Evolutionary conservation across 2,888 invertebrate genomes (phyloP).

Genomic region (Elysia crispata): DNA sequence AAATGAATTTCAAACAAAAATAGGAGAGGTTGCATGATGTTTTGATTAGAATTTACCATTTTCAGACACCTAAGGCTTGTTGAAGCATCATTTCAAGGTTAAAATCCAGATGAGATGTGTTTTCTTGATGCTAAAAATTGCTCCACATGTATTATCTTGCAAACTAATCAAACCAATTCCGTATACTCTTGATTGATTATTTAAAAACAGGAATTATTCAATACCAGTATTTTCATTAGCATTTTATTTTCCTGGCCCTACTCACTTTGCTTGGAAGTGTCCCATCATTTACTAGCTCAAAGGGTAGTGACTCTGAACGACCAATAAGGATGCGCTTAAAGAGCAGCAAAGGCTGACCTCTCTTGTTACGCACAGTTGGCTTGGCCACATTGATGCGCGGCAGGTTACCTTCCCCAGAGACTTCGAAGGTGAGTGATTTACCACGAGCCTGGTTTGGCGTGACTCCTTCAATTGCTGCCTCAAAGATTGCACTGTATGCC

Average conservation of each 20-base stretch:
- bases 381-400: slow-evolving; percentile 74
- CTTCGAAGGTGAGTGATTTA: slow-evolving; percentile 75
- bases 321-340: slow-evolving; percentile 75
- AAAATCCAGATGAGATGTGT: no score
- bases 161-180: not conserved
- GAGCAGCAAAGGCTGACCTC: slow-evolving; percentile 76
- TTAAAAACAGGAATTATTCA: not conserved
- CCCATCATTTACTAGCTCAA: slow-evolving; percentile 76
- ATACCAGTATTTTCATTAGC: not conserved
- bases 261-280: slow-evolving; percentile 76
- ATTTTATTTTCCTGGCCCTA: not conserved
- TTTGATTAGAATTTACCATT: no score
- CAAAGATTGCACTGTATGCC: slow-evolving; percentile 75
- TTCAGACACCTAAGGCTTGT: no score
- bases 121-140: no score
- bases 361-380: slow-evolving; percentile 75
- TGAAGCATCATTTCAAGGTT: no score
- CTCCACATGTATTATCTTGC: not conserved
- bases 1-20: no score
- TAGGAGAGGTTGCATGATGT: no score
- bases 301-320: slow-evolving; percentile 68
- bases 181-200: not conserved
- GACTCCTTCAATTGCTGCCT: slow-evolving; percentile 73
- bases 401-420: slow-evolving; percentile 77
- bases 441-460: slow-evolving; percentile 71